Evolutionary conservation across 2,113 vertebrate genomes (phyloP), one percentile per base, ranked within the genome.

Genomic region (Mesitornis unicolor): DNA sequence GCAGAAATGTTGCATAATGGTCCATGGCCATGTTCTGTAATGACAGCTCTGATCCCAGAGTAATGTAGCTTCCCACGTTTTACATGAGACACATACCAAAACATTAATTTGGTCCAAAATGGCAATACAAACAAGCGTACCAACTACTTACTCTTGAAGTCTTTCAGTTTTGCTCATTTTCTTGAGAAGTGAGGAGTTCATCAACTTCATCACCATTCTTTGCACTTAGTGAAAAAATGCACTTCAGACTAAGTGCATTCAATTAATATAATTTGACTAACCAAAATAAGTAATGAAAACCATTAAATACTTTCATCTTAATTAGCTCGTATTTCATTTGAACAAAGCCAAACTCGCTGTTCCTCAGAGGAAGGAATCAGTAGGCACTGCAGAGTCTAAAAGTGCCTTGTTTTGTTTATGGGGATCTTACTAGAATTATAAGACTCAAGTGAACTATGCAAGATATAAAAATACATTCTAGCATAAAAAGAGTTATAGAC

Each of bases 381-480:
- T 5, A 96, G 81, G 85, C 83, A 84, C 78, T 57, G 29, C 51
- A 81, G 91, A 71, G 51, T 59, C 67, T 31, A 67, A 67, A 77
- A 93, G 2, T 82, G 95, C 91, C 83, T 94, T 89, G 89, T 92
- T 96, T 97, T 90, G 77, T 97, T 94, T 97, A 96, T 94, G 91
- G 12, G 24, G 74, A 94, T 97, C 92, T 97, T 95, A 61, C 95
- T 94, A 80, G 94, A 96, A 84, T 76, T 92, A 65, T 95, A 97
- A 95, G 79, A 90, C 85, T 93, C 68, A 56, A 97, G 83, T 71
- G 94, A 97, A 89, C 95, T 85, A 76, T 71, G 94, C 70, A 97
- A 97, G 97, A 97, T 97, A 98, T 98, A 98, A 98, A 98, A 98
- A 84, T 96, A 97, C 95, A 89, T 96, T 97, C 96, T 93, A 91